These are phyloP conservation scores for Drosophila paulistorum DNA, from an alignment of 1,140 invertebrate genomes.

Conservation along the genomic window DNA sequence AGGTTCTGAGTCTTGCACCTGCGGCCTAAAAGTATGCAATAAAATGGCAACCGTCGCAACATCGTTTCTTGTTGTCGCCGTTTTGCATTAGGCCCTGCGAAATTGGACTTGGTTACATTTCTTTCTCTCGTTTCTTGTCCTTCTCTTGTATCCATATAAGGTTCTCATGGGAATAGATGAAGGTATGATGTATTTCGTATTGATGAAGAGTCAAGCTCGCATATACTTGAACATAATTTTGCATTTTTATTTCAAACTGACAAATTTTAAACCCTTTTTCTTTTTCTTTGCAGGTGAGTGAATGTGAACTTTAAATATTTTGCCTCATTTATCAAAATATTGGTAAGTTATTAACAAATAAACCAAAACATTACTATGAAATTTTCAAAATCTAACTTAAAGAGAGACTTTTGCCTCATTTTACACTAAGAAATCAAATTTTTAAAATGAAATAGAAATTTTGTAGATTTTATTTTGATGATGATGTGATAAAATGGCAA, in stretches of 20 bases:
- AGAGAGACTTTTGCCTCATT: too few relatives aligned
- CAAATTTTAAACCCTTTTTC: neutral
- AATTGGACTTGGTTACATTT: slow-evolving; percentile 7
- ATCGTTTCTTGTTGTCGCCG: slow-evolving; percentile 37
- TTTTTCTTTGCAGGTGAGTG: slow-evolving; percentile 12
- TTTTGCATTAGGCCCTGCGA: slow-evolving; percentile 45
- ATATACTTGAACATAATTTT: neutral
- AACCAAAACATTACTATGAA: too few relatives aligned
- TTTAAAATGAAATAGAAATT: too few relatives aligned
- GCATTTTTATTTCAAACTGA: neutral
- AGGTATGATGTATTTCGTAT: slow-evolving; percentile 8
- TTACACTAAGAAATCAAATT: too few relatives aligned
- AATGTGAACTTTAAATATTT: too few relatives aligned
- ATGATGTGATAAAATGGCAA: too few relatives aligned
- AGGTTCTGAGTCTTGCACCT: slow-evolving; percentile 36
- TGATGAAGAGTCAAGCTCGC: neutral
- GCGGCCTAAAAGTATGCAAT: slow-evolving; percentile 61
- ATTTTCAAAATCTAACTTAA: too few relatives aligned
- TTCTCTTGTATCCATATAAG: slow-evolving; percentile 13
- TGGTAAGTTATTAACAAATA: slow-evolving; percentile 5
- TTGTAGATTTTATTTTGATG: too few relatives aligned
- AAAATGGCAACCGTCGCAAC: slow-evolving; percentile 42
- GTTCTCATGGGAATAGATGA: neutral
- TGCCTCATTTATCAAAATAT: too few relatives aligned
- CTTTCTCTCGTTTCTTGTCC: slow-evolving; percentile 23